Percentiles rank a stretch among this genome's conserved stretches.
phyloP scores from a whole-genome alignment of 2,113 vertebrate genomes.

The Salminus brasiliensis region DNA sequence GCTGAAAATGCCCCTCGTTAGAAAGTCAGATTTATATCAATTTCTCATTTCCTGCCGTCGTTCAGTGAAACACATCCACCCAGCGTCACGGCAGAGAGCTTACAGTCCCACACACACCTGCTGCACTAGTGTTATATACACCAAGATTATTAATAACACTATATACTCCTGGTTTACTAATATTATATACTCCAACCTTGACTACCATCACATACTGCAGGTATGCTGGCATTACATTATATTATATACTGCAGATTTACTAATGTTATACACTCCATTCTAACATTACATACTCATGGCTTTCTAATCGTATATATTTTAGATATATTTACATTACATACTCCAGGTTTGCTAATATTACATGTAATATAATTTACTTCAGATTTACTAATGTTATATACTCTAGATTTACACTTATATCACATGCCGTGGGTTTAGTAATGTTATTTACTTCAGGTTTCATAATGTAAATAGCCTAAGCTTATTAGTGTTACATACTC shows the following conservation, averaged over 20 bases:
- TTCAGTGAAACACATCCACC: not conserved
- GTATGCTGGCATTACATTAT: not conserved
- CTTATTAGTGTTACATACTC: not conserved
- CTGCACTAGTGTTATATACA: too few species aligned
- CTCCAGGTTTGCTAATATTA: not conserved
- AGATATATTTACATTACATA: too few species aligned
- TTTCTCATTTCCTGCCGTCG: not conserved
- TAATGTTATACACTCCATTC: too few species aligned
- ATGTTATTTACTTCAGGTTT: not conserved
- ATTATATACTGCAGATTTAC: too few species aligned
- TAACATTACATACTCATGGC: too few species aligned
- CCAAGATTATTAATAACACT: too few species aligned
- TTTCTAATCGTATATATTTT: too few species aligned
- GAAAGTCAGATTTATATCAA: not conserved
- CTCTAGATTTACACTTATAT: not conserved
- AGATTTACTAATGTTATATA: not conserved
- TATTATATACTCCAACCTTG: too few species aligned
- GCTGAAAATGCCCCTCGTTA: not conserved
- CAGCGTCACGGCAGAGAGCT: not conserved
- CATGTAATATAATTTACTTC: too few species aligned
- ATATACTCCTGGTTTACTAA: too few species aligned
- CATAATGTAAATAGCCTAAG: not conserved
- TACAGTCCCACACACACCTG: not conserved
- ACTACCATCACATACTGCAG: not conserved
- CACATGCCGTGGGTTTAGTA: too few species aligned